A percentile compares a stretch with the other conserved stretches of the same genome.
These are phyloP conservation scores for Cosmia pyralina DNA, from an alignment of 2,888 invertebrate genomes.

Conservation along the genomic window DNA sequence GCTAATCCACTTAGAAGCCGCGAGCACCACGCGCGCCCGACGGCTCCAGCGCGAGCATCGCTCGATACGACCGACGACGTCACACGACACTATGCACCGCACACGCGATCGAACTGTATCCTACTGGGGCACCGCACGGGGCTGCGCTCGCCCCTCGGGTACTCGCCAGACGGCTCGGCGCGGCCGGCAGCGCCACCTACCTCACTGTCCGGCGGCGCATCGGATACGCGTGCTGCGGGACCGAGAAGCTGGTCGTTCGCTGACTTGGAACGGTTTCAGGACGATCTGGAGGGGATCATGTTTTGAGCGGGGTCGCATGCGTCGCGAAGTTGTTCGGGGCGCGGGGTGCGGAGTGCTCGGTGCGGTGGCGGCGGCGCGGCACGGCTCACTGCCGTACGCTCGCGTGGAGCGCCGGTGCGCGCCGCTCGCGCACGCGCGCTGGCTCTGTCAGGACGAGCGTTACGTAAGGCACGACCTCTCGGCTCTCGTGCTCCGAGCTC, in stretches of 20 bases:
- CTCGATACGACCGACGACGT: conserved; percentile 49
- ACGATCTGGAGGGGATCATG: conserved; percentile 39
- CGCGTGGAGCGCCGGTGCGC: conserved; percentile 5
- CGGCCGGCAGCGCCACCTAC: conserved; percentile 48
- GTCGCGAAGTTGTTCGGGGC: conserved; percentile 4
- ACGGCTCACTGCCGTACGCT: conserved; percentile 47
- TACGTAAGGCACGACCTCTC: conserved; percentile 42
- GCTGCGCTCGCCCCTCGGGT: conserved; percentile 11
- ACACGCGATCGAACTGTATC: conserved; percentile 42
- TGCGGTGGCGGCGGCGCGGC: conserved; percentile 52
- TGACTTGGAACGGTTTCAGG: conserved; percentile 26
- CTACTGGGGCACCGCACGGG: conserved; percentile 19
- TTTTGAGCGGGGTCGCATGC: conserved; percentile 14
- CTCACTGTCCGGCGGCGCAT: conserved; percentile 37
- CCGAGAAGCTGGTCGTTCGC: background rate
- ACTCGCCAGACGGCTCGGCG: conserved; percentile 51
- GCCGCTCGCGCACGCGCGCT: conserved; percentile 49
- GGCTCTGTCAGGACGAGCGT: background rate
- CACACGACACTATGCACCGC: conserved; percentile 47
- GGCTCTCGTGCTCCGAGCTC: background rate
- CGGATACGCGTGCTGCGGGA: conserved; percentile 14
- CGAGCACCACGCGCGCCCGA: conserved; percentile 4
- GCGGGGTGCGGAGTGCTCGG: conserved; percentile 33
- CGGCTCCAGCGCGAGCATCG: conserved; percentile 32
- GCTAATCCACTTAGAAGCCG: conserved; percentile 46